Conservation (phyloP, 1,140 invertebrate genomes). For the Caenorhabditis latens region DNA sequence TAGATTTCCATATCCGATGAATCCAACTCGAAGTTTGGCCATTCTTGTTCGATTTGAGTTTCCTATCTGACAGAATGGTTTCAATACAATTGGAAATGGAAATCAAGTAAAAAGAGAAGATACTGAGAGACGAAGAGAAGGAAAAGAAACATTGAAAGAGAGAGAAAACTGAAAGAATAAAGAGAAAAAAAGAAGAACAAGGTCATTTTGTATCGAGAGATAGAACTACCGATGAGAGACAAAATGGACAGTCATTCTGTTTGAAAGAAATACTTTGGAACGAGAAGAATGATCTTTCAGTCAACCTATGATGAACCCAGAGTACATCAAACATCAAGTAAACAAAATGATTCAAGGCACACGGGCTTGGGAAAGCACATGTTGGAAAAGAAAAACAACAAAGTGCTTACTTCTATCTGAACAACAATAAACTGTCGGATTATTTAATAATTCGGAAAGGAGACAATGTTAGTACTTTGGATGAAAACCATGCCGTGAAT, state of each 20-base stretch:
- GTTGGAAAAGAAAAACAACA: no score
- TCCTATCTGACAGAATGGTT: no score
- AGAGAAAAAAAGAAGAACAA: slow-evolving; percentile 63
- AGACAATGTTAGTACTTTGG: no score
- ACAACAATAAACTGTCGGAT: no score
- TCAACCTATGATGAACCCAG: no score
- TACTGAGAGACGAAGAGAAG: slow-evolving; percentile 14
- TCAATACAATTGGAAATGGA: no score
- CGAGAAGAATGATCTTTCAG: no score
- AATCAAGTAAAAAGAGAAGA: no score
- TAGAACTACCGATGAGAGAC: not conserved
- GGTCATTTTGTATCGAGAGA: slow-evolving; percentile 3
- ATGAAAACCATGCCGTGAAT: no score
- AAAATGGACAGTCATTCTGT: not conserved
- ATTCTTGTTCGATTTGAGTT: slow-evolving; percentile 12
- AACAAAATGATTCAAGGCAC: not conserved
- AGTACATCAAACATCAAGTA: no score
- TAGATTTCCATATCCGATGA: slow-evolving; percentile 81
- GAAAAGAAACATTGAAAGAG: not conserved
- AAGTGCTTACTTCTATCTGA: no score
- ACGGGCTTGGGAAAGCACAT: not conserved
- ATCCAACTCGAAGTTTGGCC: slow-evolving; percentile 77
- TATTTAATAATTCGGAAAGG: no score
- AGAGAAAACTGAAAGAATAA: not conserved
- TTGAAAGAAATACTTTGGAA: not conserved